Percentiles rank a stretch among this genome's conserved stretches.
Conservation (phyloP, 2,888 invertebrate species). For the Drosophila nr. perissopoda region DNA sequence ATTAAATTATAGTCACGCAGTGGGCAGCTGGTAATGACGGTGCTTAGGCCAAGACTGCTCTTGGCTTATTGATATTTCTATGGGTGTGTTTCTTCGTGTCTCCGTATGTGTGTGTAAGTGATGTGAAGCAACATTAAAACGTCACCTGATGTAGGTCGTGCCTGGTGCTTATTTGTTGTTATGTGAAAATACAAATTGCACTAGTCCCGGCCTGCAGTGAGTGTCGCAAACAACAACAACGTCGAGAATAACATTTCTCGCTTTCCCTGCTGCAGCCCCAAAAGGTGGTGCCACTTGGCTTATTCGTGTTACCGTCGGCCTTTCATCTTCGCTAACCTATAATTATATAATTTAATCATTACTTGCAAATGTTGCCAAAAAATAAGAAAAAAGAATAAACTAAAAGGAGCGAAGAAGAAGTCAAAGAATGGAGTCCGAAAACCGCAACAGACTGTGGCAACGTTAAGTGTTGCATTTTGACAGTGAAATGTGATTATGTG, state of each 20-base stretch:
- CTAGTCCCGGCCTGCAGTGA: constrained; percentile 88
- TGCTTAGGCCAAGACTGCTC: constrained; percentile 45
- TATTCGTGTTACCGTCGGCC: constrained; percentile 57
- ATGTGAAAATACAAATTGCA: constrained; percentile 87
- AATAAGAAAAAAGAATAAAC: constrained; percentile 32
- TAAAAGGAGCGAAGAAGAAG: constrained; percentile 18
- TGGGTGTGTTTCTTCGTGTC: constrained; percentile 12
- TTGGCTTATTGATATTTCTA: constrained; percentile 63
- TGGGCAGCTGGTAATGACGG: constrained; percentile 57
- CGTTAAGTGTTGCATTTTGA: constrained; percentile 71
- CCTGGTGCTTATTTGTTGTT: constrained; percentile 87
- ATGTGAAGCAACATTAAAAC: constrained; percentile 69
- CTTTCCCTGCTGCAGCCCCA: constrained; percentile 5
- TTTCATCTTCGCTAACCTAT: constrained; percentile 73
- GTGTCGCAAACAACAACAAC: constrained; percentile 67
- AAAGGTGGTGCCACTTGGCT: constrained; percentile 37
- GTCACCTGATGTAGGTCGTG: constrained; percentile 86
- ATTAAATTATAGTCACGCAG: constrained; percentile 67
- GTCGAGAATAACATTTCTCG: background rate
- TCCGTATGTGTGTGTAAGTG: constrained; percentile 29
- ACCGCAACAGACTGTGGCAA: constrained; percentile 43
- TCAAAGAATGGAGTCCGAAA: constrained; percentile 40
- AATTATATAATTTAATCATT: constrained; percentile 84
- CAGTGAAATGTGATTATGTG: constrained; percentile 73
- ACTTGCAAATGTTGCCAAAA: constrained; percentile 82